These are phyloP conservation scores for Rhineura floridana DNA, from an alignment of 2,113 vertebrate species.

Conservation along the genomic window DNA sequence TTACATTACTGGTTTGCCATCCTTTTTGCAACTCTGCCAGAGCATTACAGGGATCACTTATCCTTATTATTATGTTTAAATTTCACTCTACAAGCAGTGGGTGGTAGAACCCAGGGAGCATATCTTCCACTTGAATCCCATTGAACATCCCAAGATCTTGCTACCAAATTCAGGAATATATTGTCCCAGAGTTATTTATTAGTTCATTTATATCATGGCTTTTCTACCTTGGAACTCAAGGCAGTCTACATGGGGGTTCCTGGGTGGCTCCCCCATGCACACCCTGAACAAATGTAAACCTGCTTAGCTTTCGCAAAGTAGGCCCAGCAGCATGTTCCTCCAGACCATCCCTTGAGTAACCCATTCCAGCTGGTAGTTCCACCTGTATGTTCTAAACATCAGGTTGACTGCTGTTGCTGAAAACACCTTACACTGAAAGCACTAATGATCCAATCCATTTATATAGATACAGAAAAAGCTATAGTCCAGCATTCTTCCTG, in stretches of 20 bases:
- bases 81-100: too few species aligned
- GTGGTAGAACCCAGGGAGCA: not conserved
- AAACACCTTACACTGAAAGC: not conserved
- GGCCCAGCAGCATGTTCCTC: not conserved
- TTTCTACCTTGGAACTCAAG: not conserved
- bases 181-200: not conserved
- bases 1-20: not conserved
- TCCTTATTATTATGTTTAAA: not conserved
- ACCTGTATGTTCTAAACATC: not conserved
- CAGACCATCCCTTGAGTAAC: not conserved
- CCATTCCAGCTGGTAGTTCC: not conserved
- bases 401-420: not conserved
- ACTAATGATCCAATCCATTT: not conserved
- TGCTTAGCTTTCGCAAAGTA: not conserved
- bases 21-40: not conserved
- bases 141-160: too few species aligned
- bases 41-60: not conserved
- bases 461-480: too few species aligned
- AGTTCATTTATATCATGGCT: not conserved
- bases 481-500: not conserved
- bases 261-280: not conserved
- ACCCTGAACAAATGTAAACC: not conserved
- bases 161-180: not conserved
- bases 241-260: not conserved
- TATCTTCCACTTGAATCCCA: not conserved